Base-by-base conservation (phyloP, 1,140 invertebrate genomes). In the Rhynchophorus ferrugineus region DNA sequence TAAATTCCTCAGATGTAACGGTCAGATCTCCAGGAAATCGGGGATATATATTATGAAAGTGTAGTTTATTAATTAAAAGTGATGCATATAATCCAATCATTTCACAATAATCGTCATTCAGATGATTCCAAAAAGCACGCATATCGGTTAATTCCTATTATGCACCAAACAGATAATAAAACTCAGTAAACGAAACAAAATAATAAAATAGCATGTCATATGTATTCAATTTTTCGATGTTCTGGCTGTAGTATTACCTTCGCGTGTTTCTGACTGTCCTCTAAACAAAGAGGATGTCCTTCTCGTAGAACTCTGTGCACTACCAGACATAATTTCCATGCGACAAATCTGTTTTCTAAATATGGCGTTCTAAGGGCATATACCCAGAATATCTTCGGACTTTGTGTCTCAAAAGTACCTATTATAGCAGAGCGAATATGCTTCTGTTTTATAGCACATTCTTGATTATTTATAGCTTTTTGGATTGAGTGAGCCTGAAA, bases 311-410 rank as follows among this genome's bases (percentile, higher is more conserved):
- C 77, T 73, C 98, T 98, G 70, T 98, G 95, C 3, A 97, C 75
- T 45, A 98, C 87, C 76, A 98, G 91, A 66, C 93, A 97, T 73
- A 98, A 97, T 71, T 99, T 99, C 96, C 96, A 99, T 2, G 91
- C 91, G 16, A 95, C 82, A 58, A 98, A 95, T 39, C 91, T 82
- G 74, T 95, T 90, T 52, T 92, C 91, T 72, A 92, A 85, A 2
- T 95, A 70, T 0, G 91, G 92, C 45, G 92, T 80, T 36, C 85
- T 29, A 8, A 85, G 71, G 13, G 85, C 82, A 65, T 90, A 84
- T 60, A 80, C 78, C 94, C 94, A 97, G 73, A 96, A 97, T 17
- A 87, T 85, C 63, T 82, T 74, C 1, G 84, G 89, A 66, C 91
- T 89, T 72, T 91, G 89, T 58, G 92, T 89, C 64, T 89, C 86